Percentiles rank a stretch among this genome's conserved stretches.
Conservation (phyloP, 2,888 invertebrate genomes). For the Pantelozetes paolii region DNA sequence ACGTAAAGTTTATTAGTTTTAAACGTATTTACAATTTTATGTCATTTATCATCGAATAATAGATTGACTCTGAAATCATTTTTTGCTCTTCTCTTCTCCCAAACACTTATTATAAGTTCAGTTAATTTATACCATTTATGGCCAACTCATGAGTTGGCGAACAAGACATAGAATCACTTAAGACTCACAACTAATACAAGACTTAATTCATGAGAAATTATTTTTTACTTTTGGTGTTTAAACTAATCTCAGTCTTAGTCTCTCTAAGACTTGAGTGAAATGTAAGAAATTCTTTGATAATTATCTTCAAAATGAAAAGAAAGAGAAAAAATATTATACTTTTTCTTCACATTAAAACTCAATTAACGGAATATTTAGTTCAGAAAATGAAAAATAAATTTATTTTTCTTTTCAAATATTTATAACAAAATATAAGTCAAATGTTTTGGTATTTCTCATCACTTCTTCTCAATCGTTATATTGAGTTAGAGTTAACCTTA, state of each 20-base stretch:
- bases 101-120: not conserved
- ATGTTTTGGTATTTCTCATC: not conserved
- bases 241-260: not conserved
- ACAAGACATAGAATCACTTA: not conserved
- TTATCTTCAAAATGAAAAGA: not conserved
- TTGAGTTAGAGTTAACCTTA: not conserved
- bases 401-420: not conserved
- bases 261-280: not conserved
- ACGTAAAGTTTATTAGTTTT: not conserved
- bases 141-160: conserved; percentile 9
- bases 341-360: not conserved
- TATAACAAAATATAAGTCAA: not conserved
- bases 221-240: too few species aligned
- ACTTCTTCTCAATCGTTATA: not conserved
- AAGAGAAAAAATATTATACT: not conserved
- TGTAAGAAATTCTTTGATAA: not conserved
- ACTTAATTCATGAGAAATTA: too few species aligned
- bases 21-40: conserved; percentile 12
- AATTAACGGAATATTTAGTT: not conserved
- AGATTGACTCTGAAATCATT: conserved; percentile 11
- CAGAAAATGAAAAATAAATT: not conserved
- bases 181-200: not conserved
- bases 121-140: conserved; percentile 14
- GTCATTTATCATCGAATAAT: not conserved
- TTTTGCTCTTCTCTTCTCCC: not conserved